Base-by-base conservation (phyloP, 1,140 invertebrate genomes). In the Sitodiplosis mosellana region DNA sequence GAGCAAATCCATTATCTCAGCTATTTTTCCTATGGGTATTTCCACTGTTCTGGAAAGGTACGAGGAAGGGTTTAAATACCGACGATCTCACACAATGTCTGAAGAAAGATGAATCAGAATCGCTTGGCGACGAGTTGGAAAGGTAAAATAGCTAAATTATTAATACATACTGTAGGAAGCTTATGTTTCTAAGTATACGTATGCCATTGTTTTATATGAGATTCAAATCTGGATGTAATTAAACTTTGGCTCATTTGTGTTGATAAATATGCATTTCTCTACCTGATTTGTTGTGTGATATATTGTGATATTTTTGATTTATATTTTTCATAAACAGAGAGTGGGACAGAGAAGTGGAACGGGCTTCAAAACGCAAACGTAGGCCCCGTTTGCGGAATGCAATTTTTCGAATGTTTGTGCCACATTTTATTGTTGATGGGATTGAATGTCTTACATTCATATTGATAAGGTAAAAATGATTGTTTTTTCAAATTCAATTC, bases 301-400 rank as follows among this genome's bases (percentile, higher is more conserved):
- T n/a, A n/a, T n/a, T n/a, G n/a, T n/a, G n/a, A n/a, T n/a, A n/a
- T n/a, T n/a, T n/a, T n/a, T n/a, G n/a, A 40, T 15, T 7, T 2
- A 15, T 17, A 4, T 15, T 7, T 14, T 33, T 15, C 40, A 8
- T 33, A 27, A 19, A 20, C 21, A 48, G 70, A 51, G 57, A 70
- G 53, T 72, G 70, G 70, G 55, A 58, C n/a, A 56, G 61, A 41
- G 74, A 76, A 56, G 14, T 72, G 27, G 54, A 58, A 20, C 48
- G 47, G 1, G 64, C 70, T 0, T 52, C 59, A 22, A 53, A 56
- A 0, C 54, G 58, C 18, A 54, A 59, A 1, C 53, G 55, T 15
- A 63, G 69, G 40, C 71, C 73, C 0, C 52, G 51, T 0, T 51
- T 72, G 5, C 51, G 65, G 6, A 65, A 57, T 46, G 69, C 70